Evolutionary conservation across 2,888 invertebrate species (phyloP), one percentile per base, ranked within the genome.

Genomic region (Diogma glabrata): DNA sequence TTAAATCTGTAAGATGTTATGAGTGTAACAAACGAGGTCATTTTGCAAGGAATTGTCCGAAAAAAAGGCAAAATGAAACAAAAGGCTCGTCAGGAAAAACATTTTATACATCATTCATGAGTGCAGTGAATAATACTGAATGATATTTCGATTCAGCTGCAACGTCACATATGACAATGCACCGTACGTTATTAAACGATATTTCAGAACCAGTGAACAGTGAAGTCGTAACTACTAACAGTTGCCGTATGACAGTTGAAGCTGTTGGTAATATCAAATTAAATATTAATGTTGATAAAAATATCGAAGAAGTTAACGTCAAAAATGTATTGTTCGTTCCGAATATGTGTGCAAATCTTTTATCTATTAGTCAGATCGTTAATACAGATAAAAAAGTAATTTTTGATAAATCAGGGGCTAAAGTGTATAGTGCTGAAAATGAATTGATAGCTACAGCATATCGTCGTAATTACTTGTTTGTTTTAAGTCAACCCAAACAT

Each of bases 241-340:
- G 36, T 14, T 14, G 16, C 36, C 36, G 36, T 36, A 36, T 36
- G 36, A 36, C 14, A 36, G 36, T 36, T 36, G 36, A 36, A 36
- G 36, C 40, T 20, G 19, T 20, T 40, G 19, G 23, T 43, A 43
- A 43, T 43, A 22, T 20, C n/a, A 20, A 43, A 43, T 43, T 43
- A n/a, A n/a, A n/a, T n/a, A n/a, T n/a, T n/a, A n/a, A n/a, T n/a
- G n/a, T n/a, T n/a, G n/a, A n/a, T n/a, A n/a, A n/a, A n/a, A n/a
- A n/a, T n/a, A n/a, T n/a, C n/a, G n/a, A n/a, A n/a, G n/a, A n/a
- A n/a, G n/a, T n/a, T n/a, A n/a, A n/a, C n/a, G n/a, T n/a, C n/a
- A n/a, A n/a, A n/a, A n/a, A n/a, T n/a, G n/a, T n/a, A n/a, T n/a
- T n/a, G n/a, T n/a, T n/a, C n/a, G n/a, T n/a, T n/a, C n/a, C n/a